These are phyloP conservation scores for Dione juno DNA, from an alignment of 2,888 invertebrate species.

Conservation along the genomic window DNA sequence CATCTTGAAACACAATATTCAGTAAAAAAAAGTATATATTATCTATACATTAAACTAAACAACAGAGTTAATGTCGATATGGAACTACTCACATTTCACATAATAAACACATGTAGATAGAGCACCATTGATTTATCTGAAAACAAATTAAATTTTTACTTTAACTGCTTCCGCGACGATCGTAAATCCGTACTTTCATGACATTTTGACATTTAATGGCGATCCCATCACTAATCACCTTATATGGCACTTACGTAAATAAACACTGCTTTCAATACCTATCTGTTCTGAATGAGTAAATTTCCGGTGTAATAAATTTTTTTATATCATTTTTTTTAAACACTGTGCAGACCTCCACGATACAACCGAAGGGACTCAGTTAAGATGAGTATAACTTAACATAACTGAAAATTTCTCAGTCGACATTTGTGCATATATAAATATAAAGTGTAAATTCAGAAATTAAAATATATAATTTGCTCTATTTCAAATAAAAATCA, in stretches of 20 bases:
- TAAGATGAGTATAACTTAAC: no score
- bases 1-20: no score
- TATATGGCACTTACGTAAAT: conserved; percentile 63
- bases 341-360: not conserved
- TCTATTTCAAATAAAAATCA: no score
- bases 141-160: conserved; percentile 63
- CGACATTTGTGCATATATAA: no score
- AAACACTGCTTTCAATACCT: conserved; percentile 48
- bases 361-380: no score
- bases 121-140: conserved; percentile 50
- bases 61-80: conserved; percentile 3
- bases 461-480: no score
- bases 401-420: no score
- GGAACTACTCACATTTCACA: conserved; percentile 20
- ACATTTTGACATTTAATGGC: conserved; percentile 49
- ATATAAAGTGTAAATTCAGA: no score
- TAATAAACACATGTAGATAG: conserved; percentile 12
- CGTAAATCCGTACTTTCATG: conserved; percentile 51
- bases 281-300: conserved; percentile 23
- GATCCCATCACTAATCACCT: conserved; percentile 49
- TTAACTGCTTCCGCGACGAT: conserved; percentile 68
- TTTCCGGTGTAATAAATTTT: conserved; percentile 44
- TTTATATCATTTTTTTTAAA: not conserved
- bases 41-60: no score
- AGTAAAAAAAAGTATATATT: no score